These are phyloP conservation scores for Limnephilus marmoratus DNA, from an alignment of 2,888 invertebrate genomes.

Conservation along the genomic window DNA sequence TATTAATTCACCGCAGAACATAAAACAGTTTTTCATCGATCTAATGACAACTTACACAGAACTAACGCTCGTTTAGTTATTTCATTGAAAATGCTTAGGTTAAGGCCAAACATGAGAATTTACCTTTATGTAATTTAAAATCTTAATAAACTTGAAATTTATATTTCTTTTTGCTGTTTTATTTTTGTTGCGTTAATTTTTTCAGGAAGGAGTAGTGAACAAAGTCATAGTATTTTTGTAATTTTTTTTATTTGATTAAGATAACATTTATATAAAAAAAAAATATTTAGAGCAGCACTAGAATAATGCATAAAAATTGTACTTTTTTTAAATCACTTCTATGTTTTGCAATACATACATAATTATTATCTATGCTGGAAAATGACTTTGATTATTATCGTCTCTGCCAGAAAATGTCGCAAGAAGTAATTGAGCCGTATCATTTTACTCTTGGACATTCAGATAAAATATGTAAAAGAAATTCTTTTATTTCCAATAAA, in stretches of 20 bases:
- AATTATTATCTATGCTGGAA: not conserved
- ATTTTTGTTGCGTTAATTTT: not conserved
- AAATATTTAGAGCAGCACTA: no score
- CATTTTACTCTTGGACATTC: not conserved
- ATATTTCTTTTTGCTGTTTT: constrained; percentile 5
- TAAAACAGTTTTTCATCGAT: not conserved
- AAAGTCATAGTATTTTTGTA: not conserved
- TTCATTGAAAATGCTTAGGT: constrained; percentile 5
- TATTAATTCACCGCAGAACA: not conserved
- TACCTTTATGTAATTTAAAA: constrained; percentile 59
- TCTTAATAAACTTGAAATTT: constrained; percentile 67
- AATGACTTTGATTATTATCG: no score
- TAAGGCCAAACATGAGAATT: constrained; percentile 8
- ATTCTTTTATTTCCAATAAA: not conserved
- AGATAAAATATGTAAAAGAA: not conserved
- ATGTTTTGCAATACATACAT: no score
- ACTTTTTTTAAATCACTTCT: no score
- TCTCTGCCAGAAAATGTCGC: not conserved
- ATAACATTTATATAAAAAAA: not conserved
- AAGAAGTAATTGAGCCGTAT: not conserved
- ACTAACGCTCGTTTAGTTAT: not conserved
- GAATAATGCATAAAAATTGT: no score
- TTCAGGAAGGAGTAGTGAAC: not conserved
- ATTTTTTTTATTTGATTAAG: not conserved
- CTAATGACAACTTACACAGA: not conserved